Evolutionary conservation across 1,140 invertebrate species (phyloP).

Genomic region (Andrena cerasifolii): DNA sequence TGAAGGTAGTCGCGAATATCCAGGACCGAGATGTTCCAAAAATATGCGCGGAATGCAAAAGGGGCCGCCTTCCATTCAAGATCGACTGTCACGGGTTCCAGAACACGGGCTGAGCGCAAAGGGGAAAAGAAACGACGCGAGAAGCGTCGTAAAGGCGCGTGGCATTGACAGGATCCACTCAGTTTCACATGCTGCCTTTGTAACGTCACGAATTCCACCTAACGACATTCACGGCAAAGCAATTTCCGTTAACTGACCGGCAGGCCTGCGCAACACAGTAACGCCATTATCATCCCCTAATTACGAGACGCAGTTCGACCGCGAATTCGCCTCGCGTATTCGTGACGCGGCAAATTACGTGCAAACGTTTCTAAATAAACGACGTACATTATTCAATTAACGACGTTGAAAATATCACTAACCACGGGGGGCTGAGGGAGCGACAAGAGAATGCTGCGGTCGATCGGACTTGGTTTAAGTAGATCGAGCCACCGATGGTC

Average conservation of each 20-base stretch:
- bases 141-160: background rate
- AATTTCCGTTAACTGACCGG: conserved; percentile 48
- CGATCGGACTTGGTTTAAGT: background rate
- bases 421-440: background rate
- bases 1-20: background rate
- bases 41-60: background rate
- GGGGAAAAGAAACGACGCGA: background rate
- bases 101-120: background rate
- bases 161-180: background rate
- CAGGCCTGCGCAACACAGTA: conserved; percentile 37
- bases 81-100: background rate
- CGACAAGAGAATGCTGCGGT: background rate
- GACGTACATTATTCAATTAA: background rate
- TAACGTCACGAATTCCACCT: conserved; percentile 31
- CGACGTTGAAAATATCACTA: background rate
- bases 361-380: conserved; percentile 1
- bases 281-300: conserved; percentile 54
- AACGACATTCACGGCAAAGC: conserved; percentile 49
- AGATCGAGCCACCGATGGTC: background rate
- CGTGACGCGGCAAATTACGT: background rate
- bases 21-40: background rate
- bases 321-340: background rate
- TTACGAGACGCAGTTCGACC: conserved; percentile 46
- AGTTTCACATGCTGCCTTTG: conserved; percentile 28
- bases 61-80: background rate